Percentiles rank a stretch among this genome's conserved stretches.
These are phyloP conservation scores for Apocheima hispidaria DNA, from an alignment of 2,888 invertebrate genomes.

Conservation along the genomic window DNA sequence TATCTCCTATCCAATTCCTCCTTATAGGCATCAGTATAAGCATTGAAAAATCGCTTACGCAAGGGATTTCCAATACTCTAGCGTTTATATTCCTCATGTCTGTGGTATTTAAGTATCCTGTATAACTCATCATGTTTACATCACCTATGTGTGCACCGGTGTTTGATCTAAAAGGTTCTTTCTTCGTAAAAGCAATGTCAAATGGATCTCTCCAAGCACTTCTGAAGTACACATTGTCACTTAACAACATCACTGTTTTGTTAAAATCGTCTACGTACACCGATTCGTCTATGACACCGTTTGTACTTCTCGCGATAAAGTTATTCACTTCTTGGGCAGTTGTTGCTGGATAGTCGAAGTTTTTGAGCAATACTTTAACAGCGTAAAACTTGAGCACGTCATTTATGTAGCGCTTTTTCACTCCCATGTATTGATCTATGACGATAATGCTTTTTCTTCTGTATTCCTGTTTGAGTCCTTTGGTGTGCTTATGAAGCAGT, in stretches of 20 bases:
- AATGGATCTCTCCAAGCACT: slow-evolving; percentile 67
- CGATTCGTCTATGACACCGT: slow-evolving; percentile 49
- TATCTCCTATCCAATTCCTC: slow-evolving; percentile 51
- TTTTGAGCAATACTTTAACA: slow-evolving; percentile 55
- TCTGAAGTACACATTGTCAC: slow-evolving; percentile 64
- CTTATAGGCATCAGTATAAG: slow-evolving; percentile 62
- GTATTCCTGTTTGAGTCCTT: slow-evolving; percentile 50
- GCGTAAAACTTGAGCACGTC: slow-evolving; percentile 55
- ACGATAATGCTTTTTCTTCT: slow-evolving; percentile 59
- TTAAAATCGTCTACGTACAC: slow-evolving; percentile 63
- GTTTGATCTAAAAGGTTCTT: slow-evolving; percentile 50
- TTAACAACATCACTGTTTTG: slow-evolving; percentile 56
- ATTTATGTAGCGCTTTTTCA: slow-evolving; percentile 56
- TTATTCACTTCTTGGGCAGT: slow-evolving; percentile 57
- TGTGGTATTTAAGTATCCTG: slow-evolving; percentile 59
- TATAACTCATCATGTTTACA: slow-evolving; percentile 70
- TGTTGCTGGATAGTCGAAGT: slow-evolving; percentile 55
- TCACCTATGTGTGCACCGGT: slow-evolving; percentile 44
- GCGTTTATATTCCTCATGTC: slow-evolving; percentile 57
- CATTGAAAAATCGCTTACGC: slow-evolving; percentile 59
- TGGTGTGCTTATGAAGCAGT: slow-evolving; percentile 55
- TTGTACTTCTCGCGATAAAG: slow-evolving; percentile 51
- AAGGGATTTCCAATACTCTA: slow-evolving; percentile 63
- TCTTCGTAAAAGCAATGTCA: slow-evolving; percentile 51
- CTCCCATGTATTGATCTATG: slow-evolving; percentile 57